These are phyloP conservation scores for Okapia johnstoni DNA, from an alignment of 2,113 vertebrate genomes.

Conservation along the genomic window DNA sequence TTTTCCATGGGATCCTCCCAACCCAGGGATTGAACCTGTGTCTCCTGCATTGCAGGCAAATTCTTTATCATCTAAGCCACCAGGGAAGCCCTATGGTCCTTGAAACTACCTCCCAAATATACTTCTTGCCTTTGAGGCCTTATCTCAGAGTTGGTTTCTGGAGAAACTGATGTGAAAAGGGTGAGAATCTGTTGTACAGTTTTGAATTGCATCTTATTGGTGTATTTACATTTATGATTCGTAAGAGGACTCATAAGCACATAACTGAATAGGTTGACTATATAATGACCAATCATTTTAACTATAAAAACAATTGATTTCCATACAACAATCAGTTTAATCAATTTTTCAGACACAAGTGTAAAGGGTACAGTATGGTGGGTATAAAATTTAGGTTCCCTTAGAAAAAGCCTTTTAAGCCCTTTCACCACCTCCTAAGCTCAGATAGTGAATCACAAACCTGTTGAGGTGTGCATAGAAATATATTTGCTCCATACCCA, in stretches of 20 bases:
- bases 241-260: not conserved
- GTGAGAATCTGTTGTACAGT: not conserved
- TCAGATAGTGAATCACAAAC: slow-evolving; percentile 33
- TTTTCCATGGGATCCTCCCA: not conserved
- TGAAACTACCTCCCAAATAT: not conserved
- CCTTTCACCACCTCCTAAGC: not conserved
- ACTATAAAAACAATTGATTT: not conserved
- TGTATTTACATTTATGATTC: not conserved
- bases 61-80: not conserved
- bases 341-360: not conserved
- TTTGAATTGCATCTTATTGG: not conserved
- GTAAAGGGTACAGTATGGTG: not conserved
- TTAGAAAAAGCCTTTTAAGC: not conserved
- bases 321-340: not conserved
- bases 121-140: not conserved
- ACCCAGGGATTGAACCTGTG: not conserved
- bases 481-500: not conserved
- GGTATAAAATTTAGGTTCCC: not conserved
- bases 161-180: not conserved
- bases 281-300: not conserved
- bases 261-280: not conserved
- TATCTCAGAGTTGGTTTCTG: not conserved
- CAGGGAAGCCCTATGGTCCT: not conserved
- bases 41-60: not conserved
- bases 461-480: not conserved